phyloP scores from a whole-genome alignment of 2,888 invertebrate genomes.

The Pherbina coryleti region DNA sequence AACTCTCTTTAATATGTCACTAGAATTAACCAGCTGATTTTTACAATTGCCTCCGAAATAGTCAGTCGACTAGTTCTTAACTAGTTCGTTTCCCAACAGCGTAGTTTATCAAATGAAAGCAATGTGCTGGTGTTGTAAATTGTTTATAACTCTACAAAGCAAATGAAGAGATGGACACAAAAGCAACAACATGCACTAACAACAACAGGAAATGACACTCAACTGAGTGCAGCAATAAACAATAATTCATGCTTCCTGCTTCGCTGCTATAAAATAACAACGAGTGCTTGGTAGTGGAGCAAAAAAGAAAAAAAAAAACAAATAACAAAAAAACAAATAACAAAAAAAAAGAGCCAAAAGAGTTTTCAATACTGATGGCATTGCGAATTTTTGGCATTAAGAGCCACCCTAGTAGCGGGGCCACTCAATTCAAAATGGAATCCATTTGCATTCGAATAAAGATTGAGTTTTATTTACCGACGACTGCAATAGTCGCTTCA shows the following conservation, averaged over 20 bases:
- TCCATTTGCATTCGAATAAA: slow-evolving; percentile 38
- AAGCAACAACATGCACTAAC: neutral
- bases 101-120: no score
- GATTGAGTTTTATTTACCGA: slow-evolving; percentile 27
- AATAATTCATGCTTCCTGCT: slow-evolving; percentile 26
- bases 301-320: neutral
- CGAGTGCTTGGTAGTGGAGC: neutral
- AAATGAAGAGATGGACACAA: neutral
- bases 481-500: slow-evolving; percentile 31
- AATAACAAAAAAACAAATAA: no score
- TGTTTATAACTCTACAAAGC: slow-evolving; percentile 32
- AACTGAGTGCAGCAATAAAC: slow-evolving; percentile 22
- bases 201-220: neutral
- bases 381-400: neutral
- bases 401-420: slow-evolving; percentile 20
- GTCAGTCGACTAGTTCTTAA: no score
- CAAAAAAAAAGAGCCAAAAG: neutral
- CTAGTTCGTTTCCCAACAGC: no score
- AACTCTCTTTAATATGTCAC: no score
- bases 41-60: no score
- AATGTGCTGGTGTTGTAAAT: neutral
- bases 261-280: neutral
- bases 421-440: slow-evolving; percentile 49
- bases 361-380: neutral
- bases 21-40: no score